Conservation (phyloP, 2,113 vertebrate species). For the Myanophis thanlyinensis region DNA sequence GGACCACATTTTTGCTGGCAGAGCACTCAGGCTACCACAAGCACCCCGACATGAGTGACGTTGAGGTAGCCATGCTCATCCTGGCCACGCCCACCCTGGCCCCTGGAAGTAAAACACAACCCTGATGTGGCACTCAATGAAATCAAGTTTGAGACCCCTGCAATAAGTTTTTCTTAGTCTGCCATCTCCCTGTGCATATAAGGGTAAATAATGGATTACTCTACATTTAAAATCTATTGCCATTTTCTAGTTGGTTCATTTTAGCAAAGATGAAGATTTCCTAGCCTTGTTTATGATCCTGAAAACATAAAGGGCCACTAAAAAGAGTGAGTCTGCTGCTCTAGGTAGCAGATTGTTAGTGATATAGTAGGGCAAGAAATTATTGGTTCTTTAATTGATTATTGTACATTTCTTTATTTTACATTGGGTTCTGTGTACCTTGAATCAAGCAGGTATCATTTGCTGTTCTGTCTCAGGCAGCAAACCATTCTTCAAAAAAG, state of each 20-base stretch:
- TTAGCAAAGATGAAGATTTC: background rate
- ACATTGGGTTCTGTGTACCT: background rate
- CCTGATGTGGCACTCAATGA: too few species aligned
- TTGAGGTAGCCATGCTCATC: too few species aligned
- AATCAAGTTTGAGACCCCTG: too few species aligned
- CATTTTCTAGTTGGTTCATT: conserved; percentile 39
- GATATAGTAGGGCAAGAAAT: background rate
- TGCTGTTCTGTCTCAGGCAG: background rate
- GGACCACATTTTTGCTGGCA: too few species aligned
- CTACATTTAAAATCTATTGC: background rate
- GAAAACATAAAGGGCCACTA: background rate
- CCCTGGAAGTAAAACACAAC: too few species aligned
- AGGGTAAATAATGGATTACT: background rate
- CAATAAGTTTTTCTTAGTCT: background rate
- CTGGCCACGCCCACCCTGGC: too few species aligned
- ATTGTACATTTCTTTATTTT: background rate
- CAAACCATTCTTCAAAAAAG: background rate
- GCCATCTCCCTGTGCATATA: background rate
- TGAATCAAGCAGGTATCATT: background rate
- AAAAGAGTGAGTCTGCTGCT: background rate
- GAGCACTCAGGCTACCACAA: too few species aligned
- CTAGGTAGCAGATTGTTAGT: background rate
- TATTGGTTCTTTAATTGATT: background rate
- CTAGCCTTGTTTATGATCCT: too few species aligned
- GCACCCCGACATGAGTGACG: too few species aligned